Evolutionary conservation across 2,888 invertebrate genomes (phyloP).

Genomic region (Nezara viridula): DNA sequence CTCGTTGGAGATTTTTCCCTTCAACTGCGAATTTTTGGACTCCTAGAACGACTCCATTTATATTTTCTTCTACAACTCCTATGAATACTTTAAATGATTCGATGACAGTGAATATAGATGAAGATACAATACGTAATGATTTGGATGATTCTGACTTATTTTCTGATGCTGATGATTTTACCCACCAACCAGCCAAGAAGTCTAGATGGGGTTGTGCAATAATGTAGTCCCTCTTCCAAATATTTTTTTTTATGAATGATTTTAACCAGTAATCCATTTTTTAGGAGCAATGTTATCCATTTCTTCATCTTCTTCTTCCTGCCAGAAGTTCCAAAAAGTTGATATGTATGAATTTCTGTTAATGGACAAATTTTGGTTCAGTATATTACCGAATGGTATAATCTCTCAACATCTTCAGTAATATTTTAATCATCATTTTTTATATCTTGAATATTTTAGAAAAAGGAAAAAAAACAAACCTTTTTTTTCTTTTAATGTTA

Average conservation of each 20-base stretch:
- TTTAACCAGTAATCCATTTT: not conserved
- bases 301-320: not conserved
- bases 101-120: constrained; percentile 53
- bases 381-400: not conserved
- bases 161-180: constrained; percentile 45
- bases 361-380: constrained; percentile 13
- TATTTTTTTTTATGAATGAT: not conserved
- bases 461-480: not conserved
- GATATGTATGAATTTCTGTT: not conserved
- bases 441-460: constrained; percentile 10
- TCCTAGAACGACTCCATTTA: constrained; percentile 53
- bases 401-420: not conserved
- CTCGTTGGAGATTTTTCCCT: constrained; percentile 58
- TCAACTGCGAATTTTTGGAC: constrained; percentile 48
- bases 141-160: constrained; percentile 55
- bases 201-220: constrained; percentile 52
- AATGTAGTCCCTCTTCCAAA: constrained; percentile 25
- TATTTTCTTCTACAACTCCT: constrained; percentile 27
- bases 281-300: too few relatives aligned
- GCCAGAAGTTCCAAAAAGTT: not conserved
- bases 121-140: constrained; percentile 23
- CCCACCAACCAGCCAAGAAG: constrained; percentile 9
- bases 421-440: constrained; percentile 25
- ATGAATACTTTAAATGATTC: constrained; percentile 45
- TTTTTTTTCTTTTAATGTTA: not conserved